A percentile compares a stretch with the other conserved stretches of the same genome.
These are phyloP conservation scores for Mesorhabditis belari DNA, from an alignment of 2,888 invertebrate genomes.

Conservation along the genomic window DNA sequence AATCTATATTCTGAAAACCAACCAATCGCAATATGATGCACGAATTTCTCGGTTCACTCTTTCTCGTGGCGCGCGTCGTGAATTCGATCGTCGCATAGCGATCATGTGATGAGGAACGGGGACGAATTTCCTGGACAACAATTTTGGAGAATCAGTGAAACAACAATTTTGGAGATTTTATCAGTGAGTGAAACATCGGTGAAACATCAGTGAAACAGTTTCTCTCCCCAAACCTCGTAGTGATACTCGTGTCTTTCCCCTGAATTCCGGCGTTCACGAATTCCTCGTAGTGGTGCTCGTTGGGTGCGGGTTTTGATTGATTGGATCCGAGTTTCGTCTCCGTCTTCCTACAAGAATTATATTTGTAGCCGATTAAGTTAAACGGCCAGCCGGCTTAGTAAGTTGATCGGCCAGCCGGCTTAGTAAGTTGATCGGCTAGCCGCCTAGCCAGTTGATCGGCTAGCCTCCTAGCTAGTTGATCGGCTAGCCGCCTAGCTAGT, in stretches of 20 bases:
- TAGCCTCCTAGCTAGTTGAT: too few relatives aligned
- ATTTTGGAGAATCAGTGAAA: not conserved
- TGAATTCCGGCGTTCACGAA: not conserved
- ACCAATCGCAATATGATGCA: not conserved
- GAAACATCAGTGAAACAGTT: too few relatives aligned
- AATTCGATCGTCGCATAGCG: not conserved
- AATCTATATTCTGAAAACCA: not conserved
- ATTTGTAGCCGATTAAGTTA: too few relatives aligned
- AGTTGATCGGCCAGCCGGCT: too few relatives aligned
- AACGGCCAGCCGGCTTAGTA: too few relatives aligned
- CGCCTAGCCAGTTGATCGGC: too few relatives aligned
- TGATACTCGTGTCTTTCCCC: not conserved
- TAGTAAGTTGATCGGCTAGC: too few relatives aligned
- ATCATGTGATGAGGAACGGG: not conserved
- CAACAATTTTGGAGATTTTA: not conserved
- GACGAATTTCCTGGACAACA: not conserved
- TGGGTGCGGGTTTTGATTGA: not conserved
- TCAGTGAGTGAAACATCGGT: too few relatives aligned
- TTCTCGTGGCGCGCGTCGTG: not conserved
- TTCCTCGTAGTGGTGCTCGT: not conserved
- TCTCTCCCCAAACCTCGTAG: too few relatives aligned
- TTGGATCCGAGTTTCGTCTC: not conserved
- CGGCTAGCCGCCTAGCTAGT: too few relatives aligned
- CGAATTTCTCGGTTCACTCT: not conserved
- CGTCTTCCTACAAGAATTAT: too few relatives aligned